These are phyloP conservation scores for Condylura cristata DNA, from an alignment of 2,113 vertebrate species.

Conservation along the genomic window DNA sequence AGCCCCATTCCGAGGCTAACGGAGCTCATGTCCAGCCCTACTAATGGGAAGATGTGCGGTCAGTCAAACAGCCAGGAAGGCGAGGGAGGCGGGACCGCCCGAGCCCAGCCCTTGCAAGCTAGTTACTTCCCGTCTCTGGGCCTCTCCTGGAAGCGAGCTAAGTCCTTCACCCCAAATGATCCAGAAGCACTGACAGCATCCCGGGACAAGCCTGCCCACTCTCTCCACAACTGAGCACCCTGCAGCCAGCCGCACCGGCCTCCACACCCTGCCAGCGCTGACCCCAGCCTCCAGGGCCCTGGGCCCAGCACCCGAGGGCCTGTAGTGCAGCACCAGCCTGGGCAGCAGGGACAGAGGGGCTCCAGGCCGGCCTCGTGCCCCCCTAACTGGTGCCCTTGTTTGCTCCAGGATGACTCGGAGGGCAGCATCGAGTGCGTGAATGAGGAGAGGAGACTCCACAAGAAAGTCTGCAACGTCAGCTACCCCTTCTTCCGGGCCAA, in stretches of 20 bases:
- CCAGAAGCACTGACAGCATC: accelerated
- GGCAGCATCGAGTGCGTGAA: slow-evolving; percentile 91
- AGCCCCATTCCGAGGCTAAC: neutral
- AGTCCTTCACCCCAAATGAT: neutral
- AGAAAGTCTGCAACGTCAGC: slow-evolving; percentile 93
- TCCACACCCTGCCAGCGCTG: neutral
- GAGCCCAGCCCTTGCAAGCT: no score
- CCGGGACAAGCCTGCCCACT: neutral
- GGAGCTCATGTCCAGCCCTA: neutral
- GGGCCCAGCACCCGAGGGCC: neutral
- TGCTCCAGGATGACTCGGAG: slow-evolving; percentile 90
- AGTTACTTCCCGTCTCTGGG: no score
- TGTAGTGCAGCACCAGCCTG: neutral
- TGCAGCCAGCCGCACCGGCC: accelerated
- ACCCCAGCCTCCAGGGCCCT: neutral
- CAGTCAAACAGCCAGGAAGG: neutral
- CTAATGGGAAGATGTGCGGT: neutral
- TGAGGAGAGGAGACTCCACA: slow-evolving; percentile 84
- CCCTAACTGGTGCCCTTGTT: neutral
- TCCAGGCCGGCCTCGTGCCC: neutral
- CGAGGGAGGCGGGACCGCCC: neutral
- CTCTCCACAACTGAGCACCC: neutral
- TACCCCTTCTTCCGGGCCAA: slow-evolving; percentile 96
- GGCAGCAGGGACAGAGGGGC: accelerated
- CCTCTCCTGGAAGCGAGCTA: neutral